These are phyloP conservation scores for Coenonympha arcania DNA, from an alignment of 2,888 invertebrate genomes.

Conservation along the genomic window DNA sequence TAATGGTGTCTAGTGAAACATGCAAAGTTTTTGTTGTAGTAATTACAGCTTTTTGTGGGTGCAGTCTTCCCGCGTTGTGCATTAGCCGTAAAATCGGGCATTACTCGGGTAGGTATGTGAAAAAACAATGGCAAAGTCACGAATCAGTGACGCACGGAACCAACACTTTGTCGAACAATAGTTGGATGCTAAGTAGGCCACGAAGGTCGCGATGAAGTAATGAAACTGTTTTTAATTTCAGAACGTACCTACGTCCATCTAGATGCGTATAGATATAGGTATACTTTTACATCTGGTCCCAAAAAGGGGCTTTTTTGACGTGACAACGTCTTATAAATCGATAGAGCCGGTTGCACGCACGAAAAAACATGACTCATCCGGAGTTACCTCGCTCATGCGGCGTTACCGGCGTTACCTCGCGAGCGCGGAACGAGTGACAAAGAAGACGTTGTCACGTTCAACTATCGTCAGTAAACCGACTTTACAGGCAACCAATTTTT, in stretches of 20 bases:
- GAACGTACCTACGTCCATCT: neutral
- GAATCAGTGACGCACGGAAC: slow-evolving; percentile 59
- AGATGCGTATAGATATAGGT: neutral
- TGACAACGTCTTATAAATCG: no score
- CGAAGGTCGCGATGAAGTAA: slow-evolving; percentile 47
- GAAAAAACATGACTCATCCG: no score
- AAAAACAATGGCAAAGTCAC: slow-evolving; percentile 59
- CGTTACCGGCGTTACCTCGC: no score
- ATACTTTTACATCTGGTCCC: neutral
- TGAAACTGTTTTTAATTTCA: slow-evolving; percentile 12
- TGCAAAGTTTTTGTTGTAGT: slow-evolving; percentile 1
- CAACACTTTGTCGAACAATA: slow-evolving; percentile 65
- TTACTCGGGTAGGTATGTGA: slow-evolving; percentile 38
- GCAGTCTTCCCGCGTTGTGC: slow-evolving; percentile 37
- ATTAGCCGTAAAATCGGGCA: slow-evolving; percentile 60
- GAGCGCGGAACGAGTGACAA: no score
- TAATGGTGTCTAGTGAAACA: slow-evolving; percentile 2
- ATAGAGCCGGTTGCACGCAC: no score
- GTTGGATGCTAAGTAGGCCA: slow-evolving; percentile 54
- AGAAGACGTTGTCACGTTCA: no score
- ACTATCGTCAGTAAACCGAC: no score
- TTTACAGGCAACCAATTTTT: no score
- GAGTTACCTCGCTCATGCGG: no score
- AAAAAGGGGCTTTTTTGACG: no score
- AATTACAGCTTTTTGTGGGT: slow-evolving; percentile 15